Base-by-base conservation (phyloP, 2,888 invertebrate genomes). In the Pachliopta kotzebuea region DNA sequence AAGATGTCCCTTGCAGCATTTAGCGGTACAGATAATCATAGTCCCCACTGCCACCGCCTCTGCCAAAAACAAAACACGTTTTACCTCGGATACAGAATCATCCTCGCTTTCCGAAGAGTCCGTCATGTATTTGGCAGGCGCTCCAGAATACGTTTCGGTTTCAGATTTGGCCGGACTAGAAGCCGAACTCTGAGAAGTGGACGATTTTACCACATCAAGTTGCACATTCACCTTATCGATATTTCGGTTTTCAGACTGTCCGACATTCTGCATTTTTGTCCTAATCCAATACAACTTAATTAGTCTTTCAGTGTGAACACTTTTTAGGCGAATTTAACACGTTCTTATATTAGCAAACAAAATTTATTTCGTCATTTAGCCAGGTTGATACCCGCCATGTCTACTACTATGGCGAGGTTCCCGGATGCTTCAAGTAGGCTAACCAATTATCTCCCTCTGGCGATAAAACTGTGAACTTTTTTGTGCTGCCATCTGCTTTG, bases 81-180 rank as follows among this genome's bases (percentile, higher is more conserved):
- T 94, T 95, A 98, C 98, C 97, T 98, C 98, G 82, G 97, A 98
- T 88, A 97, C 97, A 92, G 98, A 98, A 90, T 98, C 98, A 92
- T 98, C 98, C 90, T 98, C 98, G 90, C 97, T 98, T 93, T 97
- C 98, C 82, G 98, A 98, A 88, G 97, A 95, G 93, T 97, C 97
- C 91, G 96, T 96, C 94, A 97, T 96, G 94, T 95, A 96, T 93
- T 96, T 96, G 85, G 96, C 95, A 87, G 95, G 96, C 86, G 94
- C 92, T 91, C 96, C 96, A 84, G 95, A 95, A 93, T 95, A 95
- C 87, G 96, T 96, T 93, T 96, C 96, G 86, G 96, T 96, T 93
- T 96, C 96, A 85, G 96, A 95, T 93, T 95, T 95, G 86, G 95
- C 94, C 89, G 95, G 95, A 93, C 95, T 95, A 86, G 95, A 95